Evolutionary conservation across 2,888 invertebrate species (phyloP).

Genomic region (Pachydiplax longipennis): DNA sequence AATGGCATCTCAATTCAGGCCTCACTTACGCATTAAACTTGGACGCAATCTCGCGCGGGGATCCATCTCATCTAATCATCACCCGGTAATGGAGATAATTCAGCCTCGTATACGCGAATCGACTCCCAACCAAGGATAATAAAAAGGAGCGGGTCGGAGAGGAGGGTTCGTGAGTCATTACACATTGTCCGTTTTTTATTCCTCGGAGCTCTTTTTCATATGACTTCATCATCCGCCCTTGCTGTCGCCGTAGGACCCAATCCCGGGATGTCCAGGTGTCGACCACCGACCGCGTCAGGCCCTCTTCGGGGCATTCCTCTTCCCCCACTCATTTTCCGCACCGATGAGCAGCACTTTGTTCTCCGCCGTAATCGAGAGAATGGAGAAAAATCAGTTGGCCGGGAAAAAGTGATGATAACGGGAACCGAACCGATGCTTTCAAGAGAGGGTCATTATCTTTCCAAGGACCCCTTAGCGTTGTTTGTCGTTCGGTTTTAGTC

Average conservation of each 20-base stretch:
- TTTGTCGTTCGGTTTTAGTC: neutral
- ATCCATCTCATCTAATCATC: no score
- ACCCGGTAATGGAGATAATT: no score
- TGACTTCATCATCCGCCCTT: neutral
- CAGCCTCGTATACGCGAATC: no score
- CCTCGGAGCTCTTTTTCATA: neutral
- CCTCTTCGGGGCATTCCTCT: neutral
- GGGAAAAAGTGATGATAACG: neutral
- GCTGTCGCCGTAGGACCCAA: neutral
- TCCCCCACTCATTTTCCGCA: constrained; percentile 22
- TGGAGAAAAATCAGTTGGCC: constrained; percentile 8
- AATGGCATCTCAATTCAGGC: no score
- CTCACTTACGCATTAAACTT: no score
- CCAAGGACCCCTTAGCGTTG: neutral
- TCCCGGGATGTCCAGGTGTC: constrained; percentile 13
- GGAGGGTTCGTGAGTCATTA: neutral
- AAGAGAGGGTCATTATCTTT: neutral
- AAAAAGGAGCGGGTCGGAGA: neutral
- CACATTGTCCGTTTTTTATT: neutral
- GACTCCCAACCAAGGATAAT: neutral
- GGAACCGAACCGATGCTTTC: constrained; percentile 27
- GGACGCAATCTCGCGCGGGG: no score
- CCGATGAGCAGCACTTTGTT: constrained; percentile 40
- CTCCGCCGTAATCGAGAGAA: constrained; percentile 26
- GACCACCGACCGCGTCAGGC: neutral